Evolutionary conservation across 2,797 vertebrate genomes (phyloP), one percentile per base, ranked within the genome.

Genomic region (Tarsius wallacei): DNA sequence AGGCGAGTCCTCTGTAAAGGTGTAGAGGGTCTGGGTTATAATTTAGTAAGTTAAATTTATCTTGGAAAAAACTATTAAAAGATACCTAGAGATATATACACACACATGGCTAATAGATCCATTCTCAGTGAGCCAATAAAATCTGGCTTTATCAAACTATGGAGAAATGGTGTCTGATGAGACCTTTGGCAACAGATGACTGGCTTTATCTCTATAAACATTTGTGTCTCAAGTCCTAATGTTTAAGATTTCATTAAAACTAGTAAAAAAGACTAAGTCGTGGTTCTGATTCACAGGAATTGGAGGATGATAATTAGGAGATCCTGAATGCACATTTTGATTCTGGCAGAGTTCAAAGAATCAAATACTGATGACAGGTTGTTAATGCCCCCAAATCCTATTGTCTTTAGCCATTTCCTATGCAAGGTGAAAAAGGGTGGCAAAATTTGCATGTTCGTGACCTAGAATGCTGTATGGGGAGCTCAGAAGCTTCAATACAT

Each of bases 211-310:
- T 96, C 81, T 33, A 9, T 71, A 83, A 61, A 83, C 3, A 66
- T 93, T 31, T 94, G 12, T 63, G 49, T 68, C 8, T 31, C 10
- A 80, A 49, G 26, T 24, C 51, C 19, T 76, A 24, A 81, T 66
- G 87, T 80, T 81, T 80, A 36, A 93, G 73, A 90, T 90, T 68
- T 87, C 12, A 76, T 66, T 71, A 31, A 86, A 87, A 91, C 59
- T 59, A 51, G 53, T 87, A 82, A 4, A 82, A 93, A 33, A 33
- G 66, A 81, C 10, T 64, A 70, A 92, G 51, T 61, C 16, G 47
- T 73, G 33, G 51, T 71, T 93, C 26, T 90, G 22, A 87, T 85
- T 97, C 16, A 28, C 10, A 82, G 68, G 64, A 86, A 80, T 49
- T 59, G 2, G 57, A 78, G 57, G 77, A 47, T 47, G 88, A 89